These are phyloP conservation scores for Bombus vancouverensis DNA, from an alignment of 1,140 invertebrate species.

Conservation along the genomic window DNA sequence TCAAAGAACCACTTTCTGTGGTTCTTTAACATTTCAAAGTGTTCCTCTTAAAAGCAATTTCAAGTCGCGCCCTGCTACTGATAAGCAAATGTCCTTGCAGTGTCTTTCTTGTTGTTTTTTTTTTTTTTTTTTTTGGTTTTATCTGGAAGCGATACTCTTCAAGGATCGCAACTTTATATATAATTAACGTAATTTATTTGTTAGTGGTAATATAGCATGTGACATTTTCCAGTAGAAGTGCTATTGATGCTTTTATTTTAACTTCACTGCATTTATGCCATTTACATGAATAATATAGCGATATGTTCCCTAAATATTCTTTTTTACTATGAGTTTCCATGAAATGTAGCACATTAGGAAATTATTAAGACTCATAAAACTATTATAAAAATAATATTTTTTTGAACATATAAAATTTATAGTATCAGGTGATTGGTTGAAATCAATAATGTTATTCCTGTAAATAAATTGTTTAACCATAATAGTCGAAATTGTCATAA, in stretches of 20 bases:
- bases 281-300: not conserved
- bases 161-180: not conserved
- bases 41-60: constrained; percentile 9
- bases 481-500: too few relatives aligned
- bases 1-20: not conserved
- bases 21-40: not conserved
- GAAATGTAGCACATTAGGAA: too few relatives aligned
- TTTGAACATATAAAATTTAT: too few relatives aligned
- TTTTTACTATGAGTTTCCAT: too few relatives aligned
- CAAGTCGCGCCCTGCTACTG: constrained; percentile 14
- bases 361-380: too few relatives aligned
- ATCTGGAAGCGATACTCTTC: not conserved
- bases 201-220: not conserved
- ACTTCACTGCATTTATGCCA: not conserved
- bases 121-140: not conserved
- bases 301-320: not conserved
- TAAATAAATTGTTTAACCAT: too few relatives aligned
- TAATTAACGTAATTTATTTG: not conserved
- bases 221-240: not conserved
- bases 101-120: too few relatives aligned
- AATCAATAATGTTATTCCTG: too few relatives aligned
- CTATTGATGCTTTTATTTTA: too few relatives aligned
- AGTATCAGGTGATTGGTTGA: too few relatives aligned
- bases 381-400: too few relatives aligned
- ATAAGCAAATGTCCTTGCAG: constrained; percentile 15